Percentiles rank a stretch among this genome's conserved stretches.
These are phyloP conservation scores for Paracyclopina nana DNA, from an alignment of 1,140 invertebrate genomes.

Conservation along the genomic window DNA sequence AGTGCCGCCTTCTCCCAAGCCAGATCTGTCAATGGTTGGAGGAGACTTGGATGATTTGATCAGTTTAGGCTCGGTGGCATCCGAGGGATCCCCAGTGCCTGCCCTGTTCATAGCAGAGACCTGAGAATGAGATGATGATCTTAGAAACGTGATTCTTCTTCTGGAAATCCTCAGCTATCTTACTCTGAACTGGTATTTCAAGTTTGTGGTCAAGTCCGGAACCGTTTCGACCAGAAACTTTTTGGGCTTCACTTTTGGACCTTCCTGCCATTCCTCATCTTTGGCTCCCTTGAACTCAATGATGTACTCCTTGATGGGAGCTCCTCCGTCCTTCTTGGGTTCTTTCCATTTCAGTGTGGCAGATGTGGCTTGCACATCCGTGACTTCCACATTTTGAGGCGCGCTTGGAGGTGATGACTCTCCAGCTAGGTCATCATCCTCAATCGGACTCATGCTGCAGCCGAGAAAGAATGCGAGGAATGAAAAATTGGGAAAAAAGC, in stretches of 20 bases:
- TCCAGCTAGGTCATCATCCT: slow-evolving; percentile 4
- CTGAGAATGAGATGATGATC: slow-evolving; percentile 39
- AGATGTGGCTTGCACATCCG: slow-evolving; percentile 9
- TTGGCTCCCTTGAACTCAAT: slow-evolving; percentile 72
- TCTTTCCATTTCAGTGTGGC: slow-evolving; percentile 51
- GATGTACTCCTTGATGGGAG: slow-evolving; percentile 80
- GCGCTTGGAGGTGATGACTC: background rate
- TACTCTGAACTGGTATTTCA: slow-evolving; percentile 88
- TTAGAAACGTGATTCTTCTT: background rate
- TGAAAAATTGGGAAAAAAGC: too few relatives aligned
- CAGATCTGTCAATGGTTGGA: slow-evolving; percentile 4
- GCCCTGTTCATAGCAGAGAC: slow-evolving; percentile 87
- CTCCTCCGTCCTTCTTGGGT: slow-evolving; percentile 81
- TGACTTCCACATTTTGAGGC: slow-evolving; percentile 3
- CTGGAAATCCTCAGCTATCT: slow-evolving; percentile 29
- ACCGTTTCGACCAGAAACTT: slow-evolving; percentile 48
- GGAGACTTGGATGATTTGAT: slow-evolving; percentile 48
- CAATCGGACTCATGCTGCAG: too few relatives aligned
- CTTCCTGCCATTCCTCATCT: slow-evolving; percentile 43
- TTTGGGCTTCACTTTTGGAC: slow-evolving; percentile 52
- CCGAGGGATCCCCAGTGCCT: slow-evolving; percentile 78
- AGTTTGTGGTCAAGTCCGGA: slow-evolving; percentile 72
- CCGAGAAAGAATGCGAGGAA: too few relatives aligned
- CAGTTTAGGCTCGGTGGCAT: slow-evolving; percentile 80
- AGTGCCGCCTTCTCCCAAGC: background rate